Base-by-base conservation (phyloP, 2,888 invertebrate species). In the Apantesis nais region DNA sequence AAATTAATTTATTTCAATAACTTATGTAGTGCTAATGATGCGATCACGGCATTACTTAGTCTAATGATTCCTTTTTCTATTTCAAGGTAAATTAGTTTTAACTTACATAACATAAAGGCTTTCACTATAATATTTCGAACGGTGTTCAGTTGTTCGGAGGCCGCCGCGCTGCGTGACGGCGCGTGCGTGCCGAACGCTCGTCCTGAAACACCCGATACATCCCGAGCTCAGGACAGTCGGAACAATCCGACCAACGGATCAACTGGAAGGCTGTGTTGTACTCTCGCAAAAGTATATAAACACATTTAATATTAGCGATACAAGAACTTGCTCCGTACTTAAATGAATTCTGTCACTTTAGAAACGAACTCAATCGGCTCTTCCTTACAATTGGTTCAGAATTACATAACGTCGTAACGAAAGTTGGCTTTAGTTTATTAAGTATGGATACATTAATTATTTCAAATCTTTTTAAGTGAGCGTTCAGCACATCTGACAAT, bases 131-230 rank as follows among this genome's bases (percentile, higher is more conserved):
- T 61, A 9, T 8, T 41, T 39, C 31, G 69, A 52, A 64, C 11
- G 67, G 12, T 3, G 16, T 64, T 55, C 16, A 62, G 12, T 41
- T 19, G 60, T 31, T 66, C 16, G 60, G 68, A 72, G 72, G 66
- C 61, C 69, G 63, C 41, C 25, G 66, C 61, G 37, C 69, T 66
- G 64, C 66, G 69, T 70, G 69, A 70, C 67, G 41, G 72, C 72
- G 72, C 72, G 62, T 73, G 72, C 72, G 72, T 73, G 69, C 37
- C 64, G 37, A 66, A 69, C 60, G 60, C 39, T 73, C 72, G 69
- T 67, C 70, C 69, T 70, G 72, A 69, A 37, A 44, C 41, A 31
- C 63, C 62, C 68, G 72, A 72, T 58, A 69, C 62, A 66, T 72
- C 72, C 72, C 72, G 72, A 72, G 52, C 58, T 60, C 66, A 66